Evolutionary conservation across 1,140 invertebrate genomes (phyloP).

Genomic region (Choristoneura fumiferana): DNA sequence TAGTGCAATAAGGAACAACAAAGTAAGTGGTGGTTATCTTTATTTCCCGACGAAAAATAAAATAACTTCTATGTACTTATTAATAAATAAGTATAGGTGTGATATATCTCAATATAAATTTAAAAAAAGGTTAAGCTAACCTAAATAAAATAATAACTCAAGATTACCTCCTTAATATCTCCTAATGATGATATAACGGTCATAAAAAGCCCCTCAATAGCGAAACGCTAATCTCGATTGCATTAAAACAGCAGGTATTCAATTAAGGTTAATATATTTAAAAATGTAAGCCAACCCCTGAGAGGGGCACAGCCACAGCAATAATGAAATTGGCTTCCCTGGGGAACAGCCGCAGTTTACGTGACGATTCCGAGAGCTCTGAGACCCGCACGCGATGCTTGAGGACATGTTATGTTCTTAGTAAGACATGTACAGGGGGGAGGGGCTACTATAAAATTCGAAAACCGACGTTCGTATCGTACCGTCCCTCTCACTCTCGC

Average conservation of each 20-base stretch:
- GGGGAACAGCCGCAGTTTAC: constrained; percentile 38
- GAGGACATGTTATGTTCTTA: no score
- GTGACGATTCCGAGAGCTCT: background rate
- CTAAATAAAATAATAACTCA: constrained; percentile 11
- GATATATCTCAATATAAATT: no score
- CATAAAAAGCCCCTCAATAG: constrained; percentile 23
- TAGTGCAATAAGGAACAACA: no score
- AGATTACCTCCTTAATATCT: background rate
- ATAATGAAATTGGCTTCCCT: constrained; percentile 72
- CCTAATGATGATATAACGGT: constrained; percentile 10
- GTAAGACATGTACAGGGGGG: no score
- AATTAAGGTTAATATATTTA: constrained; percentile 65
- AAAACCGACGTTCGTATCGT: no score
- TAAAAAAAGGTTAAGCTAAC: no score
- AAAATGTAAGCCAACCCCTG: constrained; percentile 55
- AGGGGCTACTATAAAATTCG: no score
- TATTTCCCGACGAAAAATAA: no score
- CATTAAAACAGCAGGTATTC: constrained; percentile 55
- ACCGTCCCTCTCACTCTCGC: no score
- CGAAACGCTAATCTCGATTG: constrained; percentile 56
- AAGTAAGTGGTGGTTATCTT: no score
- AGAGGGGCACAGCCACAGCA: constrained; percentile 45
- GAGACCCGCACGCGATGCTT: background rate
- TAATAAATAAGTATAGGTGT: no score
- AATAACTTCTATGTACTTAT: no score